Base-by-base conservation (phyloP, 2,797 vertebrate genomes). In the Amniataba percoides region DNA sequence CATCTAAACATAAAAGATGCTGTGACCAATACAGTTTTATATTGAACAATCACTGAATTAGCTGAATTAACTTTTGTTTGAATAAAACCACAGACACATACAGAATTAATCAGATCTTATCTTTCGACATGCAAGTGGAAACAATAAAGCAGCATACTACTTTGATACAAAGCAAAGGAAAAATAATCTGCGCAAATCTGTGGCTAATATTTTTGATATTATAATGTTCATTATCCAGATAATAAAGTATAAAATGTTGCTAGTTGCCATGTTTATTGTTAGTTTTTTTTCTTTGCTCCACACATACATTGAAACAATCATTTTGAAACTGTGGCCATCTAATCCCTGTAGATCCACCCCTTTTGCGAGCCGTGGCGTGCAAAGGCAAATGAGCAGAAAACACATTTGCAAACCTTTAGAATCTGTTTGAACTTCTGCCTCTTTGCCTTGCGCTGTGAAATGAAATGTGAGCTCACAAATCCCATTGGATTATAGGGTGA, bases 391-490 rank as follows among this genome's bases (percentile, higher is more conserved):
- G 15, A 67, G 18, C 25, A 4, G 11, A 71, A 23, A 62, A 62
- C 25, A 21, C n/a, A 61, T 68, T 53, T 77, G 63, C 57, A 60
- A 52, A 69, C 52, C 55, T 68, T 68, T 40, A 39, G 15, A 57
- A 68, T 72, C 13, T 65, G 25, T 76, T 82, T 39, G 31, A 65
- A 51, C 62, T 65, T 36, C 45, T 61, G 40, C 42, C 25, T 8
- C 27, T 27, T 61, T 81, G 34, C 14, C 39, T 40, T 87, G 57
- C 55, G 67, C 78, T 55, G 60, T 68, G 83, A 85, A 89, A 91
- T 86, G 40, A 91, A 87, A 89, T 77, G 56, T 74, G 79, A 83
- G 68, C 67, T 78, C 14, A 9, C 56, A 91, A 89, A 88, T 88
- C 82, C 79, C 73, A 42, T 57, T 79, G 82, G 87, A 80, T 88